Evolutionary conservation across 2,113 vertebrate species (phyloP).

Genomic region (Ovis canadensis): DNA sequence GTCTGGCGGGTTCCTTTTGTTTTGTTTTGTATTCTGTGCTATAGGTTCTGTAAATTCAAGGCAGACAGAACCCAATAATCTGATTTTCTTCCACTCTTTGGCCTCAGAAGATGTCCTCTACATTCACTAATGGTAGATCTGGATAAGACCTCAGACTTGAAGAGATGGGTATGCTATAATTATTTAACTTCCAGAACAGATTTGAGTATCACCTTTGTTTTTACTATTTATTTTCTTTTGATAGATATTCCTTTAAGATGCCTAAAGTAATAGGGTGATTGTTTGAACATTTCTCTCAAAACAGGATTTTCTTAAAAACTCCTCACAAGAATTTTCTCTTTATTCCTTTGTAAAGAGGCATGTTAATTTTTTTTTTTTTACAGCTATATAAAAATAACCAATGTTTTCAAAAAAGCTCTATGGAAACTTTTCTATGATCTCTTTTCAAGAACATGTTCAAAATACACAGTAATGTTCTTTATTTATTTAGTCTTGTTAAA

Average conservation of each 20-base stretch:
- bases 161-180: not conserved
- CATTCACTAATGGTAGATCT: conserved; percentile 22
- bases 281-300: not conserved
- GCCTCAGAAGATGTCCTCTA: not conserved
- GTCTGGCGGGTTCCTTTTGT: not conserved
- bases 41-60: conserved; percentile 19
- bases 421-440: conserved; percentile 48
- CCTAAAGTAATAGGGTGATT: not conserved
- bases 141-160: not conserved
- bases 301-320: conserved; percentile 15
- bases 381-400: conserved; percentile 51
- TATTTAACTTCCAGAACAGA: not conserved
- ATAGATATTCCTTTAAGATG: not conserved
- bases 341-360: conserved; percentile 39
- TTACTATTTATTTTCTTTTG: not conserved
- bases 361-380: not conserved
- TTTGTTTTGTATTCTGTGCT: conserved; percentile 22
- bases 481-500: conserved; percentile 56
- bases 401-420: conserved; percentile 43
- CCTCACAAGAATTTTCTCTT: conserved; percentile 15
- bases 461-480: conserved; percentile 30
- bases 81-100: not conserved
- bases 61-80: not conserved
- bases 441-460: conserved; percentile 59
- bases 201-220: not conserved